Evolutionary conservation across 2,888 invertebrate species (phyloP).

Genomic region (Sminthurinus aureus): DNA sequence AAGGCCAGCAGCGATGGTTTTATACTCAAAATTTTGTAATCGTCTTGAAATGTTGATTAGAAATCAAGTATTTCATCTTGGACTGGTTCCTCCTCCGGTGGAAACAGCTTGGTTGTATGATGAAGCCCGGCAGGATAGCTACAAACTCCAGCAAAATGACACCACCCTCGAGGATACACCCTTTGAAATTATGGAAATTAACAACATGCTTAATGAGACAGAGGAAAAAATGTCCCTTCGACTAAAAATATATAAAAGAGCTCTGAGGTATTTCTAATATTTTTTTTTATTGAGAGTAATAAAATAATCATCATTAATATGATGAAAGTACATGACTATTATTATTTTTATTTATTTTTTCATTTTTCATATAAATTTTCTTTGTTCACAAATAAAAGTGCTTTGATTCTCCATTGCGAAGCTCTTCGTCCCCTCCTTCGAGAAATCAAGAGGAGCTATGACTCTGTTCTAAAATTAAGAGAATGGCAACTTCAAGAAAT

Average conservation of each 20-base stretch:
- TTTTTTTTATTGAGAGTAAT: too few relatives aligned
- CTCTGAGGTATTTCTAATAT: conserved; percentile 19
- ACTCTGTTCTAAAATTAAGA: conserved; percentile 23
- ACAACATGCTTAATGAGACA: conserved; percentile 22
- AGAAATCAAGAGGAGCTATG: conserved; percentile 36
- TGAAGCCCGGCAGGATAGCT: conserved; percentile 24
- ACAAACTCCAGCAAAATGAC: not conserved
- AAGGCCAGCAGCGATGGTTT: conserved; percentile 43
- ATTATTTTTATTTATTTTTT: not conserved
- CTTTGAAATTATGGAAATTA: not conserved
- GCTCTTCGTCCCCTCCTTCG: conserved; percentile 35
- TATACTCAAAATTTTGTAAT: conserved; percentile 35
- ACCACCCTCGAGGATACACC: not conserved
- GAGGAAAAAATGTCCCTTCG: conserved; percentile 29
- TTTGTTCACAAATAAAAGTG: not conserved
- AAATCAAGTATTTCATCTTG: conserved; percentile 33
- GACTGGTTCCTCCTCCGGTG: conserved; percentile 20
- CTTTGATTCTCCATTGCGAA: conserved; percentile 42
- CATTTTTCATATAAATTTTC: not conserved
- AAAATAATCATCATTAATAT: too few relatives aligned
- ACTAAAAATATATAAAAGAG: conserved; percentile 35
- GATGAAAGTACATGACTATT: too few relatives aligned
- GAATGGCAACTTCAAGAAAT: conserved; percentile 26
- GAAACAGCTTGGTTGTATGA: conserved; percentile 38
- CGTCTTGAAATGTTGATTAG: conserved; percentile 34